Conservation (phyloP, 2,113 vertebrate species). For the Cyphotilapia sp. region DNA sequence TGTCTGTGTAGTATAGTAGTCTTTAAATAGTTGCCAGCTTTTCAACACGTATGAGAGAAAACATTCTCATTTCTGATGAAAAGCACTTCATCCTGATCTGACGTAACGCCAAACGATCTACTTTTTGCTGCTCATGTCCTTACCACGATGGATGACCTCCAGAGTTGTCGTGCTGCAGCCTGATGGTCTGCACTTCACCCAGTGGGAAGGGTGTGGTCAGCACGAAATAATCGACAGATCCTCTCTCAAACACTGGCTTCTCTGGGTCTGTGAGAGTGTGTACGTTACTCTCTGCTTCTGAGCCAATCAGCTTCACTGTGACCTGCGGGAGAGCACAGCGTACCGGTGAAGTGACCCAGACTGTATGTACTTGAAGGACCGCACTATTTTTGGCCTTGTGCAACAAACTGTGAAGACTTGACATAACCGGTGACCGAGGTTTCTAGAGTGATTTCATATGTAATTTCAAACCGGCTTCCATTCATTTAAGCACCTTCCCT, state of each 20-base stretch:
- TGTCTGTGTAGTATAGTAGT: neutral
- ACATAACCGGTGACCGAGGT: neutral
- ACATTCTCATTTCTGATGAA: neutral
- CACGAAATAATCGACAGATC: slow-evolving; percentile 77
- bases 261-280: slow-evolving; percentile 70
- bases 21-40: neutral
- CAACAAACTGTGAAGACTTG: neutral
- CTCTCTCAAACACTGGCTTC: slow-evolving; percentile 73
- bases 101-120: neutral
- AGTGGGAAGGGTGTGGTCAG: slow-evolving; percentile 67
- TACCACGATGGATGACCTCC: slow-evolving; percentile 76
- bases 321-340: slow-evolving; percentile 57
- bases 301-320: slow-evolving; percentile 69
- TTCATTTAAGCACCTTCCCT: neutral
- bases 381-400: neutral
- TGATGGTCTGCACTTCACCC: slow-evolving; percentile 70
- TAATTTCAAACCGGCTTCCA: neutral
- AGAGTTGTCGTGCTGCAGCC: slow-evolving; percentile 77
- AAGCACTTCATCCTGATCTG: neutral
- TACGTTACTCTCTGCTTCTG: slow-evolving; percentile 66
- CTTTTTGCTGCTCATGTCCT: neutral
- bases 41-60: neutral
- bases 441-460: neutral
- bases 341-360: neutral
- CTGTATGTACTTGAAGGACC: neutral